Evolutionary conservation across 1,140 invertebrate genomes (phyloP).

Genomic region (Adelges cooleyi): DNA sequence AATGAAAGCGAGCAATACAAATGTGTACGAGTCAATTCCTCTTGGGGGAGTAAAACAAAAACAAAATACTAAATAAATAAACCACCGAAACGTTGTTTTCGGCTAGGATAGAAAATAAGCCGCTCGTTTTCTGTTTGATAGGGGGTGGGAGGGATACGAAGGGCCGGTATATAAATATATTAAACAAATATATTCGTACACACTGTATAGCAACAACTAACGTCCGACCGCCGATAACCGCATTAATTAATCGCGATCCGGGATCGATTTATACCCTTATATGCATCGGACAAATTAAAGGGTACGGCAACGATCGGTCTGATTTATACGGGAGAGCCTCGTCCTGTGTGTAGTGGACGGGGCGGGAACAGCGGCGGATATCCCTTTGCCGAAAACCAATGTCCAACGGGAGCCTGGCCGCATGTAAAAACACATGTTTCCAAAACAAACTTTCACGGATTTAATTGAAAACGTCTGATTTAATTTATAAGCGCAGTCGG

Average conservation of each 20-base stretch:
- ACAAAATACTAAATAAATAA: too few species aligned
- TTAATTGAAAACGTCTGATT: constrained; percentile 29
- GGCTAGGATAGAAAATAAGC: too few species aligned
- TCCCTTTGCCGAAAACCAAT: constrained; percentile 24
- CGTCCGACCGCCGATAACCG: constrained; percentile 8
- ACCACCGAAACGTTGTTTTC: too few species aligned
- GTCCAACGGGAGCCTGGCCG: constrained; percentile 8
- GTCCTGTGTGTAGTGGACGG: background rate
- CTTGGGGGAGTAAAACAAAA: too few species aligned
- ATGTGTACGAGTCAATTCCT: too few species aligned
- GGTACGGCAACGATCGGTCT: constrained; percentile 18
- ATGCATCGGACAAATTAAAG: constrained; percentile 18
- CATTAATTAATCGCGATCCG: constrained; percentile 18
- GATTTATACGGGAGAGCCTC: constrained; percentile 15
- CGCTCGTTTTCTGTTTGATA: too few species aligned
- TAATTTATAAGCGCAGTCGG: constrained; percentile 15
- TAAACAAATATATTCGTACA: too few species aligned
- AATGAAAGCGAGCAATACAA: too few species aligned
- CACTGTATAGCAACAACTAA: too few species aligned
- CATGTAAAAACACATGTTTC: constrained; percentile 21
- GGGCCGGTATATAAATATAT: too few species aligned
- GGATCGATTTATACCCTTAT: background rate
- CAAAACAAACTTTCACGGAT: constrained; percentile 26
- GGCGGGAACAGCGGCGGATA: background rate
- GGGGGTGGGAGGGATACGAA: too few species aligned